These are phyloP conservation scores for Drosophila ustulata DNA, from an alignment of 2,888 invertebrate genomes.

Conservation along the genomic window DNA sequence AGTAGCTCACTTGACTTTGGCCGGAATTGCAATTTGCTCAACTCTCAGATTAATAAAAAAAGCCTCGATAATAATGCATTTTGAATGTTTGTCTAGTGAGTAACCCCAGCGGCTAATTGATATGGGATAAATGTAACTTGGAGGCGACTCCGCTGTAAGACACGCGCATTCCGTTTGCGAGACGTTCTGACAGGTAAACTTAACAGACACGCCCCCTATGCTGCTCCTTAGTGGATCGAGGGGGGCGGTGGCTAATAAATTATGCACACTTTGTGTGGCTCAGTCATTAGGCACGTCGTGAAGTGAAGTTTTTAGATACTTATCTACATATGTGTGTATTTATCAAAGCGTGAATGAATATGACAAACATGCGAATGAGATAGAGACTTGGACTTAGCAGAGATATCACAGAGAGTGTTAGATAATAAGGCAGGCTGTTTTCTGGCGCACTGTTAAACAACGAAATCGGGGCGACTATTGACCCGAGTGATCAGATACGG, in stretches of 20 bases:
- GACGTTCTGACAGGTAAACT: slow-evolving; percentile 30
- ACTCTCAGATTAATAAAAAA: slow-evolving; percentile 3
- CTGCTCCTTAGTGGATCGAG: neutral
- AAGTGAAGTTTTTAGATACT: slow-evolving; percentile 41
- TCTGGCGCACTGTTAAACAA: slow-evolving; percentile 38
- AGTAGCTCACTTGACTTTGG: neutral
- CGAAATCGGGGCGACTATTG: slow-evolving; percentile 75
- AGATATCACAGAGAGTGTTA: slow-evolving; percentile 70
- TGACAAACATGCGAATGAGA: slow-evolving; percentile 41
- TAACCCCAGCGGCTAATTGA: slow-evolving; percentile 28
- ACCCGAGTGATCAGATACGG: slow-evolving; percentile 82
- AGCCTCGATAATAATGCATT: slow-evolving; percentile 10
- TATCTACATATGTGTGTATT: slow-evolving; percentile 50
- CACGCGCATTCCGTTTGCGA: slow-evolving; percentile 39
- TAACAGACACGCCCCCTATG: slow-evolving; percentile 2
- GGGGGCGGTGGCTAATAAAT: slow-evolving; percentile 17
- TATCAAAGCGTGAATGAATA: slow-evolving; percentile 55
- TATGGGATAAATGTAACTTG: slow-evolving; percentile 36
- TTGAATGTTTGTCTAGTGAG: slow-evolving; percentile 2
- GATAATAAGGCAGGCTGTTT: slow-evolving; percentile 17
- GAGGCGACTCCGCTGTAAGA: slow-evolving; percentile 24
- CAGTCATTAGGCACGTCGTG: slow-evolving; percentile 45
- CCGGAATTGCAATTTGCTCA: slow-evolving; percentile 2
- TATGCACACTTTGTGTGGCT: slow-evolving; percentile 53
- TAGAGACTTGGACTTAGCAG: slow-evolving; percentile 60